phyloP scores from a whole-genome alignment of 2,113 vertebrate genomes.

The Haemorhous mexicanus region DNA sequence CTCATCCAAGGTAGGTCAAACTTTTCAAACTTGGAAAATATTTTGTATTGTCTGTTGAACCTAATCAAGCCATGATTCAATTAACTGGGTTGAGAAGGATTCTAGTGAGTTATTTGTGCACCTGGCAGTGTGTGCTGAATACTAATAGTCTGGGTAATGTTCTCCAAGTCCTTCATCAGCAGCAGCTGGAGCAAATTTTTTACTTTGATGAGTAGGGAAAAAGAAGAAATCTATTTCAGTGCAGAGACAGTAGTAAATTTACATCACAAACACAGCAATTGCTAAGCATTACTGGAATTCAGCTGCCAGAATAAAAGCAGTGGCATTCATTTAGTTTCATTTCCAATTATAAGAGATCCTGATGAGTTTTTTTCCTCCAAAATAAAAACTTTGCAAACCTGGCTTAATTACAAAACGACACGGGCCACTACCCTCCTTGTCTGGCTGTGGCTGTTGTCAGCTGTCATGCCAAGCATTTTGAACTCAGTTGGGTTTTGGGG shows the following conservation, averaged over 20 bases:
- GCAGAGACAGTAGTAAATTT: slow-evolving; percentile 13
- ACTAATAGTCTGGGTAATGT: background rate
- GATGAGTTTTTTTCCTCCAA: background rate
- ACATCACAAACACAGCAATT: slow-evolving; percentile 6
- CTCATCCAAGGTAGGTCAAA: background rate
- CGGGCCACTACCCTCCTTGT: background rate
- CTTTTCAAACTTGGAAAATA: background rate
- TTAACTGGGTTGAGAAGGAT: slow-evolving; percentile 14
- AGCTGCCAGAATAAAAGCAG: slow-evolving; percentile 35
- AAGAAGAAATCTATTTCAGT: slow-evolving; percentile 37
- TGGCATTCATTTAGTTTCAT: background rate
- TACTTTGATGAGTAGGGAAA: slow-evolving; percentile 21
- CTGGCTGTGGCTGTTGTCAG: background rate
- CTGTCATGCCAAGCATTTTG: background rate
- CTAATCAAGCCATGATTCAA: background rate
- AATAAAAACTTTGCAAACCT: slow-evolving; percentile 1
- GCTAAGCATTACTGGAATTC: slow-evolving; percentile 8
- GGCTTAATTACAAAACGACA: slow-evolving; percentile 19
- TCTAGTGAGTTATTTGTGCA: background rate
- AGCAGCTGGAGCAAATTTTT: slow-evolving; percentile 54
- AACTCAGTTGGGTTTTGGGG: background rate
- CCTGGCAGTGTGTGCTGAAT: slow-evolving; percentile 8
- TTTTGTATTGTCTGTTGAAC: background rate
- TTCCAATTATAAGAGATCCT: slow-evolving; percentile 19
- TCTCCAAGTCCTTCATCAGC: slow-evolving; percentile 26